Evolutionary conservation across 2,113 vertebrate genomes (phyloP).

Genomic region (Barbus barbus): DNA sequence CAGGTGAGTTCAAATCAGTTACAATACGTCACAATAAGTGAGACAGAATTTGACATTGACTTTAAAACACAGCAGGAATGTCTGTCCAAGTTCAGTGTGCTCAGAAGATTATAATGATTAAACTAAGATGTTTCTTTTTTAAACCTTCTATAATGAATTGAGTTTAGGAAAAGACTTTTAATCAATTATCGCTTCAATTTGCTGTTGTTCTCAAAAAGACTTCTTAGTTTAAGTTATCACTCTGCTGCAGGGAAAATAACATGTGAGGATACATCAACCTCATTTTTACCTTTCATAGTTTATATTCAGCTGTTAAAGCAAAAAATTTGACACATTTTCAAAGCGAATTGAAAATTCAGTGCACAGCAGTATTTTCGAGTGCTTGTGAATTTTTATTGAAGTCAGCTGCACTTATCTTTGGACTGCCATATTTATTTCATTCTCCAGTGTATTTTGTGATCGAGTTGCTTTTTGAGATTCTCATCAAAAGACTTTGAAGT

Average conservation of each 20-base stretch:
- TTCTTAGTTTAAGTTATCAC: background rate
- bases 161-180: constrained; percentile 13
- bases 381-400: constrained; percentile 59
- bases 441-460: constrained; percentile 64
- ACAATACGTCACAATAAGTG: background rate
- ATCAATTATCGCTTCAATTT: background rate
- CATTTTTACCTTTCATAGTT: constrained; percentile 26
- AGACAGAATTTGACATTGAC: background rate
- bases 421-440: constrained; percentile 71
- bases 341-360: constrained; percentile 24
- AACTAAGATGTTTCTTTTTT: background rate
- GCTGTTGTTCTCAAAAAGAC: background rate
- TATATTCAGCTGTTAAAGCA: constrained; percentile 25
- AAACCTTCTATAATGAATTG: background rate
- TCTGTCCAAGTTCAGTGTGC: background rate
- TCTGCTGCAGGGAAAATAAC: background rate
- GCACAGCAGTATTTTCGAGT: constrained; percentile 43
- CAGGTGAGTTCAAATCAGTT: constrained; percentile 77
- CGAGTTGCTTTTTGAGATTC: constrained; percentile 67
- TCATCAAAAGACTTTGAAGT: constrained; percentile 71
- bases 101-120: background rate
- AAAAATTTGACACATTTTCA: constrained; percentile 16
- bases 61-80: background rate
- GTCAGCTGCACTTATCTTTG: constrained; percentile 73
- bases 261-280: constrained; percentile 32